Evolutionary conservation across 2,797 vertebrate species (phyloP).

Genomic region (Balearica regulorum): DNA sequence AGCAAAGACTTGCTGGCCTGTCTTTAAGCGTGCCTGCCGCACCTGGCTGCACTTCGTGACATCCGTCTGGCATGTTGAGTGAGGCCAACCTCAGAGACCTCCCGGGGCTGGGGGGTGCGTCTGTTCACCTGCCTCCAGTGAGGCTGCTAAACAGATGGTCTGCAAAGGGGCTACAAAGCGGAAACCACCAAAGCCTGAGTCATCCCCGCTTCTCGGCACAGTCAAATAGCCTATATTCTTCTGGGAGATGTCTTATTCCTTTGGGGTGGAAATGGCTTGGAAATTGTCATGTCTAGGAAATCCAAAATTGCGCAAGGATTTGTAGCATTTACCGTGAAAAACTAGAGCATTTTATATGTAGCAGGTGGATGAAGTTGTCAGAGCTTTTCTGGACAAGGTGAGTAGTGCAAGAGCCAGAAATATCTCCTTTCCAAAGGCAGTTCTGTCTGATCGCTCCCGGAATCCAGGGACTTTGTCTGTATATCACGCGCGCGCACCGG

Average conservation of each 20-base stretch:
- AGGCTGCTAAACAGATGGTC: too few species aligned
- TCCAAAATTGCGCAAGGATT: background rate
- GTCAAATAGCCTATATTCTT: background rate
- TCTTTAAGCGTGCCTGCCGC: background rate
- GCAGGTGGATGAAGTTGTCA: background rate
- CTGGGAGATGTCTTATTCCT: background rate
- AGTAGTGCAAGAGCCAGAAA: background rate
- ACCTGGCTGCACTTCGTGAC: background rate
- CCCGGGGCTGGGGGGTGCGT: background rate
- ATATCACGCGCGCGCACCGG: background rate
- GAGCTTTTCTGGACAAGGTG: background rate
- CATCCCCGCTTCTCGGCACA: background rate
- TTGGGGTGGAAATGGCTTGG: background rate
- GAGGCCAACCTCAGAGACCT: background rate
- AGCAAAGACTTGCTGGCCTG: background rate
- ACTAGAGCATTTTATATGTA: background rate
- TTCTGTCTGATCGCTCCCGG: background rate
- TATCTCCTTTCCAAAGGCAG: background rate
- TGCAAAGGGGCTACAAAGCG: background rate
- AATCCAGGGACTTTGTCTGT: background rate
- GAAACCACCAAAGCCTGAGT: background rate
- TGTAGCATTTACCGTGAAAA: background rate
- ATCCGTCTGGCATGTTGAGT: fast-evolving
- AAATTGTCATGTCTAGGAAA: background rate
- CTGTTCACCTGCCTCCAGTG: background rate